Evolutionary conservation across 2,888 invertebrate species (phyloP), one percentile per base, ranked within the genome.

Genomic region (Drosophila greeni): DNA sequence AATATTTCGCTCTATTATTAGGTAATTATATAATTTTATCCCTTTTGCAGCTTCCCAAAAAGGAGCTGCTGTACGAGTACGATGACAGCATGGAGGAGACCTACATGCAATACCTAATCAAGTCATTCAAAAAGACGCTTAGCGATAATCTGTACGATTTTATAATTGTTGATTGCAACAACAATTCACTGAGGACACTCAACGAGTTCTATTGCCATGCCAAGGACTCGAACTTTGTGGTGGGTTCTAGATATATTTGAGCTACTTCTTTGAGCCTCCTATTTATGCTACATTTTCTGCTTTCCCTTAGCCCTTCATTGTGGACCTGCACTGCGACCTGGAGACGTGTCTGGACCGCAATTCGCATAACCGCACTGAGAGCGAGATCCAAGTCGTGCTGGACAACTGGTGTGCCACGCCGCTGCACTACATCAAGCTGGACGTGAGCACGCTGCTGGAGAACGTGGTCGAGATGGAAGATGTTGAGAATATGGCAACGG

Each of bases 91-190:
- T 94, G 92, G 98, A 98, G 88, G 92, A 93, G 55, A 91, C 92
- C 5, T 99, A 98, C 86, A 89, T 95, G 75, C 91, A 91, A 70
- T 96, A 95, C 55, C 90, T 99, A 68, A 91, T 95, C 66, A 95
- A 96, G 90, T 94, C 96, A 12, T 97, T 97, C 87, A 97, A 95
- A 87, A 95, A 97, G 89, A 96, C 95, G 26, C 90, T 98, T 4
- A 94, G 94, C 9, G 96, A 97, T 89, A 95, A 96, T 64, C 95
- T 95, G 87, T 98, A 97, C 89, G 93, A 94, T 62, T 97, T 98
- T 87, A 94, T 98, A 75, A 95, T 99, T 86, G 93, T 96, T 42
- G 98, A 99, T 89, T 95, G 96, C 82, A 92, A 96, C 37, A 97
- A 98, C 88, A 94, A 95, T 69, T 94, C 94, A 85, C 90, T 95